A percentile compares a stretch with the other conserved stretches of the same genome.
phyloP scores from a whole-genome alignment of 2,797 vertebrate species.

The Catostomus latipinnis region DNA sequence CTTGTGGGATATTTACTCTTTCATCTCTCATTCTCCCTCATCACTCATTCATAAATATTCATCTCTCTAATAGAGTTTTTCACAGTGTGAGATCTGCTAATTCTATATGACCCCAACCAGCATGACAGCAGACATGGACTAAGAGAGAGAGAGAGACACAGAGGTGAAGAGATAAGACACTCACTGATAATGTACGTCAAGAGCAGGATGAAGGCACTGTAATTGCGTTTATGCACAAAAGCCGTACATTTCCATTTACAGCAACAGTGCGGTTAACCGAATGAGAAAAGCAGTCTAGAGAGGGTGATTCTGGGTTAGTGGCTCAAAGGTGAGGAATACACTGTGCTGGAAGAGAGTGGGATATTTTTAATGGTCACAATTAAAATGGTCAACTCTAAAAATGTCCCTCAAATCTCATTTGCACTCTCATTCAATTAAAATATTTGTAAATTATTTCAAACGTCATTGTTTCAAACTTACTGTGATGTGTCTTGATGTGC shows the following conservation, averaged over 20 bases:
- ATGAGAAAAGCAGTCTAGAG: constrained; percentile 87
- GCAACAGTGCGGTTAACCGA: constrained; percentile 88
- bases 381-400: constrained; percentile 74
- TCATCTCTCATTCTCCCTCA: constrained; percentile 52
- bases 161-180: constrained; percentile 49
- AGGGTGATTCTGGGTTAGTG: constrained; percentile 86
- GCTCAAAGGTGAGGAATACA: constrained; percentile 89
- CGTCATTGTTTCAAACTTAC: too few relatives aligned
- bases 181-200: constrained; percentile 90
- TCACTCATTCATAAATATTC: constrained; percentile 63
- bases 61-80: constrained; percentile 62
- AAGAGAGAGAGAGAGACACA: background rate
- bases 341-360: constrained; percentile 88
- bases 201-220: constrained; percentile 84
- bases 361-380: constrained; percentile 89
- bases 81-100: constrained; percentile 61
- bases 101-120: constrained; percentile 51
- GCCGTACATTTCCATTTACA: constrained; percentile 92
- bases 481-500: too few relatives aligned
- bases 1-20: constrained; percentile 60
- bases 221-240: constrained; percentile 83
- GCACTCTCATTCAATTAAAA: too few relatives aligned
- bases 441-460: too few relatives aligned
- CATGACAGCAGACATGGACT: constrained; percentile 28
- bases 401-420: too few relatives aligned